Base-by-base conservation (phyloP, 2,888 invertebrate genomes). In the Ischnus inquisitorius region DNA sequence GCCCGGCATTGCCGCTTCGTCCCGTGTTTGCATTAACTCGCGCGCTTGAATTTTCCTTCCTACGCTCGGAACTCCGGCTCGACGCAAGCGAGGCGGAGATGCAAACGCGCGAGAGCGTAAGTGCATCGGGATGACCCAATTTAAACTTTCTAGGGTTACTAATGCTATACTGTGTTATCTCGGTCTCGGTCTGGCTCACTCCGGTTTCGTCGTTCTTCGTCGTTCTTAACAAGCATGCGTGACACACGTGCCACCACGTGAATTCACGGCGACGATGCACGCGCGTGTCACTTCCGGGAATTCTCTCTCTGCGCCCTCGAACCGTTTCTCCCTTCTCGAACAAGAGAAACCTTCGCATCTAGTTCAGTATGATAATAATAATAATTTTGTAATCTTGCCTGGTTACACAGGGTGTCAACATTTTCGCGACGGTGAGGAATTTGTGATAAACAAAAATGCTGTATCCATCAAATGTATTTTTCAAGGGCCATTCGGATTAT, bases 71-170 rank as follows among this genome's bases (percentile, higher is more conserved):
- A 48, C 34, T 51, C 10, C 12, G 46, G 68, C 68, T 68, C 16
- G 48, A 68, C 48, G 34, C 28, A 68, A 68, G 68, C 68, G 34
- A 48, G 28, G 34, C 68, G 46, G 48, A n/a, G 68, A 68, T 4
- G 51, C 51, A 51, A 68, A 51, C 48, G 68, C 68, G 68, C 48
- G 28, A 68, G 68, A 68, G 48, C 68, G 68, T 68, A 68, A 68
- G 68, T 68, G 51, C 68, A 68, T 68, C 51, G 51, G 68, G 48
- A 68, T 51, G 68, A 68, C 68, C 68, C 68, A 68, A 48, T 68
- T 68, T 51, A 68, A 19, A 79, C 16, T 69, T 43, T 62, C 43
- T 22, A 51, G 54, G 22, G 78, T 41, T 57, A 25, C 68, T 51
- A 68, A 22, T 10, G 28, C 51, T 68, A 25, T 54, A 19, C 22